A percentile compares a stretch with the other conserved stretches of the same genome.
Evolutionary conservation across 1,140 invertebrate species (phyloP).

Genomic region (Drosophila guanche): DNA sequence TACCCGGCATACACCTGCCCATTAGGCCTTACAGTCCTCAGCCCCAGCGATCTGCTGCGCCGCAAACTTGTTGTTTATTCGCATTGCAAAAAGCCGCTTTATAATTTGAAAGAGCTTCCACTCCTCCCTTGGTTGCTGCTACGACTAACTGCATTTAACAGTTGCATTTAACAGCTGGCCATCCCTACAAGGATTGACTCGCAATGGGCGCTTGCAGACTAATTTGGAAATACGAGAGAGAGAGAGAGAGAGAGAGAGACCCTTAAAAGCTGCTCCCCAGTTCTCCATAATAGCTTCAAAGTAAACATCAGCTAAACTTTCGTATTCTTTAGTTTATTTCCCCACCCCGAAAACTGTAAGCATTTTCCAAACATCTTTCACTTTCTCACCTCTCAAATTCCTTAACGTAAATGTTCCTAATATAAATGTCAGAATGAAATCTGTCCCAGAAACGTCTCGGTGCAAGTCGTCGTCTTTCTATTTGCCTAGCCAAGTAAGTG

Average conservation of each 20-base stretch:
- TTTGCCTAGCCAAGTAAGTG: constrained; percentile 38
- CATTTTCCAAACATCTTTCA: not conserved
- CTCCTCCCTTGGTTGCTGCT: constrained; percentile 7
- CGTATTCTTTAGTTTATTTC: constrained; percentile 1
- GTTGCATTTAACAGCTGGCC: constrained; percentile 61
- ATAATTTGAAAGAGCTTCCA: constrained; percentile 64
- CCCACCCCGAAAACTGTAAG: too few species aligned
- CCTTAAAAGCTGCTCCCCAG: constrained; percentile 3
- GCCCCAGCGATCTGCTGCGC: not conserved
- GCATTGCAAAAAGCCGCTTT: constrained; percentile 62
- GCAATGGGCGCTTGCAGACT: constrained; percentile 16
- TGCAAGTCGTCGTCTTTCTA: constrained; percentile 42
- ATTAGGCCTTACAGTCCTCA: constrained; percentile 60
- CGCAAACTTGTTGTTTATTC: constrained; percentile 29
- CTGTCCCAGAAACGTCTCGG: constrained; percentile 45
- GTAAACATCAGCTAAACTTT: not conserved
- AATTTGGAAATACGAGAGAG: constrained; percentile 10
- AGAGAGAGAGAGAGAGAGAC: not conserved
- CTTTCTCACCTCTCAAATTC: constrained; percentile 43
- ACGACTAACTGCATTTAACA: constrained; percentile 69
- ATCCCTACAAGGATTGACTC: constrained; percentile 27
- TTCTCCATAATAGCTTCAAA: too few species aligned
- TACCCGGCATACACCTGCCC: constrained; percentile 38
- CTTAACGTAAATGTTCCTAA: constrained; percentile 31
- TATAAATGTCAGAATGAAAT: constrained; percentile 57